These are phyloP conservation scores for Rhingia campestris DNA, from an alignment of 2,888 invertebrate genomes.

Conservation along the genomic window DNA sequence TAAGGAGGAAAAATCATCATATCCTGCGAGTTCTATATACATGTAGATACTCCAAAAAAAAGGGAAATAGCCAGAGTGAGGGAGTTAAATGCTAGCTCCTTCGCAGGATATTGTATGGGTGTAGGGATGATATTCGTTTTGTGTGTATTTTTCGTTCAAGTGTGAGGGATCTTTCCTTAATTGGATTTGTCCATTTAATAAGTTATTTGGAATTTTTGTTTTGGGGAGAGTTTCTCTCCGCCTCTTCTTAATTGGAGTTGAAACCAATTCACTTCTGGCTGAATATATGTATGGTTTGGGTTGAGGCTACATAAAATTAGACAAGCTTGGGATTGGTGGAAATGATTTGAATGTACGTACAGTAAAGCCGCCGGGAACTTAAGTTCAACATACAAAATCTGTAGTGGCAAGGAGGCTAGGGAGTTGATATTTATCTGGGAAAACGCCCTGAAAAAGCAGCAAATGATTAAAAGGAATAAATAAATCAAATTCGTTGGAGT, in stretches of 20 bases:
- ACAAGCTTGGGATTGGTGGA: constrained; percentile 54
- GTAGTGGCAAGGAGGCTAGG: too few species aligned
- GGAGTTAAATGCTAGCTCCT: constrained; percentile 38
- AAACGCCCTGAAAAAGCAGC: too few species aligned
- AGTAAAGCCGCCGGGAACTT: constrained; percentile 9
- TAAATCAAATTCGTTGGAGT: too few species aligned
- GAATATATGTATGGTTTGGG: constrained; percentile 42
- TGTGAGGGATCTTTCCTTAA: constrained; percentile 64
- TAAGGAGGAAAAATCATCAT: constrained; percentile 56
- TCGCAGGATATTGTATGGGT: constrained; percentile 53
- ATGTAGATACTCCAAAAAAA: constrained; percentile 9
- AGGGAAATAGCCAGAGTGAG: constrained; percentile 22
- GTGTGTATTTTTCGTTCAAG: constrained; percentile 39
- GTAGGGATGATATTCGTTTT: constrained; percentile 10
- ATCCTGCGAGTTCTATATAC: constrained; percentile 2
- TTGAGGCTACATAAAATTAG: constrained; percentile 18
- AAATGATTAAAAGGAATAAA: too few species aligned
- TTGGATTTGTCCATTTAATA: constrained; percentile 61
- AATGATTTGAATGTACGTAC: constrained; percentile 1
- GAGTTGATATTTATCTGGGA: too few species aligned
- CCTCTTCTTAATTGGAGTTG: constrained; percentile 42
- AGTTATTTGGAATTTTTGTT: constrained; percentile 14
- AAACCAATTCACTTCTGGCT: constrained; percentile 16
- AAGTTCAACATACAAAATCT: too few species aligned
- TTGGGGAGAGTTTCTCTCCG: constrained; percentile 45